Percentiles rank a stretch among this genome's conserved stretches.
phyloP scores from a whole-genome alignment of 1,140 invertebrate species.

The Pseudomyrmex gracilis region DNA sequence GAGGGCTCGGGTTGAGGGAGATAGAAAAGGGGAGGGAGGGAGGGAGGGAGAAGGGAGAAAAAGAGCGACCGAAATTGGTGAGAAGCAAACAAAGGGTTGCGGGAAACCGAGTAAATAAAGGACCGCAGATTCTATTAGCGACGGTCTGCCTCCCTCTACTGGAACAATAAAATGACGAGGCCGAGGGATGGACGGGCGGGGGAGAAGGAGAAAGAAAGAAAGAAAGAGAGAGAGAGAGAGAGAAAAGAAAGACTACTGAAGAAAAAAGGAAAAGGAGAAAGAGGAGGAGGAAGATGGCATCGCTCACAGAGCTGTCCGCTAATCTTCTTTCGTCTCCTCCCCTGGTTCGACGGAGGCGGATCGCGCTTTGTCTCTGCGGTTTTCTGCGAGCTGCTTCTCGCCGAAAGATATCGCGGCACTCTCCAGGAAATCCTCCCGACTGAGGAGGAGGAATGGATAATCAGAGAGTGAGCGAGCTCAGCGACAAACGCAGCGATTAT shows the following conservation, averaged over 20 bases:
- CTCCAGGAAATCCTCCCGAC: slow-evolving; percentile 8
- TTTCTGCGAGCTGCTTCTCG: slow-evolving; percentile 62
- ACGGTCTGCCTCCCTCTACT: slow-evolving; percentile 60
- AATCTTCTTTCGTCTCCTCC: slow-evolving; percentile 75
- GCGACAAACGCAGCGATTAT: slow-evolving; percentile 32
- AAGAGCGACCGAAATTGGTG: slow-evolving; percentile 69
- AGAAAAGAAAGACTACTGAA: slow-evolving; percentile 3
- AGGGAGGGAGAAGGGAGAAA: not conserved
- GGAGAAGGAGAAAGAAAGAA: slow-evolving; percentile 6
- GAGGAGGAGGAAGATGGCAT: slow-evolving; percentile 61
- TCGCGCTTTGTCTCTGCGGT: slow-evolving; percentile 79
- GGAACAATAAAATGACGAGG: slow-evolving; percentile 64
- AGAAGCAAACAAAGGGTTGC: slow-evolving; percentile 69
- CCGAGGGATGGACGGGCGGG: slow-evolving; percentile 22
- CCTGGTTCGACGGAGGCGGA: slow-evolving; percentile 62
- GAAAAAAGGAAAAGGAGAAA: slow-evolving; percentile 34
- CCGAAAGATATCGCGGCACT: slow-evolving; percentile 40
- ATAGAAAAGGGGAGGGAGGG: slow-evolving; percentile 3
- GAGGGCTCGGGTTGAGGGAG: not conserved
- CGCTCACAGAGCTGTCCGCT: slow-evolving; percentile 69
- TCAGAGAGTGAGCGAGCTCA: slow-evolving; percentile 53
- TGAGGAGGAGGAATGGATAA: slow-evolving; percentile 53
- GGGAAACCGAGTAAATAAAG: slow-evolving; percentile 78
- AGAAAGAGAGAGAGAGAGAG: not conserved
- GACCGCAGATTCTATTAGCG: slow-evolving; percentile 80